Evolutionary conservation across 2,888 invertebrate species (phyloP).

Genomic region (Invenusta paracnida): DNA sequence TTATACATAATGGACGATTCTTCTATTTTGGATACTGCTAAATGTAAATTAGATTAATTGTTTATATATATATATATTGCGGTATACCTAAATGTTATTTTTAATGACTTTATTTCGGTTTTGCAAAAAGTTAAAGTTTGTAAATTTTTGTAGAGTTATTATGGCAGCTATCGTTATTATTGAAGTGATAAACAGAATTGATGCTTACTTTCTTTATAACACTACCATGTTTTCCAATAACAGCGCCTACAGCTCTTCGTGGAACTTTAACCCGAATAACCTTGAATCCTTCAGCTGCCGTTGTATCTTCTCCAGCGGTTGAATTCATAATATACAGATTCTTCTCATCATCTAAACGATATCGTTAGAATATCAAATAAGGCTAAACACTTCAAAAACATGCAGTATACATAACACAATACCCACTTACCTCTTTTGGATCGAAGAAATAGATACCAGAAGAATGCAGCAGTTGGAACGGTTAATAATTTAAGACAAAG

Average conservation of each 20-base stretch:
- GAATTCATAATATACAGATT: background rate
- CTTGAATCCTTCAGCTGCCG: conserved; percentile 5
- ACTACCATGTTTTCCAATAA: conserved; percentile 34
- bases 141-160: no score
- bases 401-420: background rate
- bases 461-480: background rate
- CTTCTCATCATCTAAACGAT: background rate
- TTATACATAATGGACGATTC: no score
- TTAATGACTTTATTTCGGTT: no score
- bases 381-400: background rate
- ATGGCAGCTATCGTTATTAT: no score
- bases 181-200: no score
- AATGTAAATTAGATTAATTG: no score
- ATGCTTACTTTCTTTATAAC: background rate
- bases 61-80: no score
- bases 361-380: background rate
- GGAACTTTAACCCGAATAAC: conserved; percentile 28
- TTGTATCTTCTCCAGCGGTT: background rate
- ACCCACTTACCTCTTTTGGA: background rate
- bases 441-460: background rate
- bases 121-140: no score
- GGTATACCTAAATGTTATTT: no score
- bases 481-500: background rate
- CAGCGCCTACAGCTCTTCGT: background rate
- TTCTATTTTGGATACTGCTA: no score